Conservation (phyloP, 2,797 vertebrate genomes). For the Sebastes ruberrimus region DNA sequence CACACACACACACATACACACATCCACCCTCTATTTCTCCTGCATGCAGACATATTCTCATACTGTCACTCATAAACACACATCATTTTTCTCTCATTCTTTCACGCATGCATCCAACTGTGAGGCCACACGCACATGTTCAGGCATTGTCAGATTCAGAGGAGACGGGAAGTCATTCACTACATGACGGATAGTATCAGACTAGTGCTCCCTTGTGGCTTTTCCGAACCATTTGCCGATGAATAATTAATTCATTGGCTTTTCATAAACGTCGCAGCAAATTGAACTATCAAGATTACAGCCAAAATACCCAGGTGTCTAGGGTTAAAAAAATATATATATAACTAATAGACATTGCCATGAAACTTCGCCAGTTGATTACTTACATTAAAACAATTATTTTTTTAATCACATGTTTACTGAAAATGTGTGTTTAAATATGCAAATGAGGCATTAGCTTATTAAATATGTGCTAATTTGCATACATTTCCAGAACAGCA, state of each 20-base stretch:
- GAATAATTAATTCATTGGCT: neutral
- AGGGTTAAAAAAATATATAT: too few species aligned
- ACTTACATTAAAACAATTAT: too few species aligned
- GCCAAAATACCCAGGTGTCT: neutral
- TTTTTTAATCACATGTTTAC: too few species aligned
- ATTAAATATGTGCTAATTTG: too few species aligned
- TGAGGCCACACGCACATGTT: neutral
- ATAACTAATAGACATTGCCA: too few species aligned
- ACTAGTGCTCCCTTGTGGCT: neutral
- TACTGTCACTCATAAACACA: neutral
- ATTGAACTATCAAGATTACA: neutral
- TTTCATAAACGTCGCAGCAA: neutral
- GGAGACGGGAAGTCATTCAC: neutral
- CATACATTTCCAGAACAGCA: too few species aligned
- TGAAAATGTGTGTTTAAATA: too few species aligned
- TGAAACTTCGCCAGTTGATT: too few species aligned
- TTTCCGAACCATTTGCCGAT: neutral
- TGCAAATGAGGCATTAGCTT: too few species aligned
- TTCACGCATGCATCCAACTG: neutral
- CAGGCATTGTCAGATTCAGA: neutral
- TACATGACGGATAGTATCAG: neutral
- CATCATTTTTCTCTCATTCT: neutral
- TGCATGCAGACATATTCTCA: neutral
- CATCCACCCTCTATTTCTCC: neutral
- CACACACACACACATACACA: conserved; percentile 42